Evolutionary conservation across 2,113 vertebrate species (phyloP).

Genomic region (Genyomyrus donnyi): DNA sequence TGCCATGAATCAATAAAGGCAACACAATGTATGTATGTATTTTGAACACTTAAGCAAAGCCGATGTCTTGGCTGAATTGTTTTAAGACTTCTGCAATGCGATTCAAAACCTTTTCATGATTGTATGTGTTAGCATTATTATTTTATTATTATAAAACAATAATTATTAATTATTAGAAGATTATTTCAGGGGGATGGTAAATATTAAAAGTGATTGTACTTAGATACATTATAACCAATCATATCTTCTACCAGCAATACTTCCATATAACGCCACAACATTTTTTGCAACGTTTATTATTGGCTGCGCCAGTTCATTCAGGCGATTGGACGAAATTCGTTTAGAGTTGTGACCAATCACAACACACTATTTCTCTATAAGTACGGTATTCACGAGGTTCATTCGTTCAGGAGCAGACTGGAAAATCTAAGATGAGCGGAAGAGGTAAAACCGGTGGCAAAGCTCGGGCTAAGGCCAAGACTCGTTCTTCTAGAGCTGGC

Average conservation of each 20-base stretch:
- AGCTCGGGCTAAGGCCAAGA: background rate
- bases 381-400: background rate
- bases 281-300: background rate
- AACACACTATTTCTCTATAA: background rate
- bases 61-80: no score
- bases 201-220: background rate
- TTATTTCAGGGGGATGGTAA: background rate
- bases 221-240: background rate
- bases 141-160: no score
- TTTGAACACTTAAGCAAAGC: no score
- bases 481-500: background rate
- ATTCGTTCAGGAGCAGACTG: fast-evolving
- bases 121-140: no score
- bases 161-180: background rate
- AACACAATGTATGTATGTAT: no score
- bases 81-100: no score
- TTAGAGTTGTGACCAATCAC: background rate
- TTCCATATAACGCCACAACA: background rate
- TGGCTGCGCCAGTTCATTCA: background rate
- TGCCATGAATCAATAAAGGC: no score
- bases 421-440: background rate
- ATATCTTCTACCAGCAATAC: background rate
- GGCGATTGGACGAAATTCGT: background rate
- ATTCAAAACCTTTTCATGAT: no score
- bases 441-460: background rate